Base-by-base conservation (phyloP, 2,113 vertebrate genomes). In the Amphilophus citrinellus region DNA sequence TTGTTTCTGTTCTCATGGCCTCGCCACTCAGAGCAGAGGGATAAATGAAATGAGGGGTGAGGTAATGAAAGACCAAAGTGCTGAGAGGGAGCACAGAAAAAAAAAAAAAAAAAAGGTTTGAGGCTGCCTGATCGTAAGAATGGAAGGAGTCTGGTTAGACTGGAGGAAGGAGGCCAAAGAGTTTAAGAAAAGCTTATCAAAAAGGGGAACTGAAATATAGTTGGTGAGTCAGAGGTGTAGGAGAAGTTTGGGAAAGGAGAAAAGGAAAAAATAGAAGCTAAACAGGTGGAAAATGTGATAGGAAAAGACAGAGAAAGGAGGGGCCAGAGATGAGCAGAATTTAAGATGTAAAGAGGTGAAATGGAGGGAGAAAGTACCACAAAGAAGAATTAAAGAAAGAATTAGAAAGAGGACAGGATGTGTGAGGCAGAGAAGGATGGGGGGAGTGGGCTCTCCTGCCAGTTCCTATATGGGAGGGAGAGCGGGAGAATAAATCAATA, bases 401-500 rank as follows among this genome's bases (percentile, higher is more conserved):
- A 71, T 27, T 14, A 22, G 73, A 22, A 24, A 39, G 53, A 53
- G 18, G 53, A 50, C 60, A 65, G 22, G 47, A 50, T 32, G 58
- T 71, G 47, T 53, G 42, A 56, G 61, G 24, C 22, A 24, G 61
- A 59, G 68, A 79, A 17, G 22, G 76, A 79, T 59, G 60, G 53
- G 24, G 60, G 50, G 79, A 42, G 20, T 42, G 58, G 78, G 53
- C 53, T 80, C 75, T 89, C 76, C 77, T 83, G 79, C 57, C 60
- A 53, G 30, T 53, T 79, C 66, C 79, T 87, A 83, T 61, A 87
- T 68, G 37, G 39, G 32, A 82, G 76, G 35, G 58, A 81, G 73
- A 58, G 79, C 50, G 79, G 20, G 42, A 87, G 86, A 75, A 87
- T 75, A 90, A 93, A 94, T 95, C 94, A 90, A 94, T 95, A 95